Evolutionary conservation across 2,113 vertebrate genomes (phyloP).

Genomic region (Nycticebus coucang): DNA sequence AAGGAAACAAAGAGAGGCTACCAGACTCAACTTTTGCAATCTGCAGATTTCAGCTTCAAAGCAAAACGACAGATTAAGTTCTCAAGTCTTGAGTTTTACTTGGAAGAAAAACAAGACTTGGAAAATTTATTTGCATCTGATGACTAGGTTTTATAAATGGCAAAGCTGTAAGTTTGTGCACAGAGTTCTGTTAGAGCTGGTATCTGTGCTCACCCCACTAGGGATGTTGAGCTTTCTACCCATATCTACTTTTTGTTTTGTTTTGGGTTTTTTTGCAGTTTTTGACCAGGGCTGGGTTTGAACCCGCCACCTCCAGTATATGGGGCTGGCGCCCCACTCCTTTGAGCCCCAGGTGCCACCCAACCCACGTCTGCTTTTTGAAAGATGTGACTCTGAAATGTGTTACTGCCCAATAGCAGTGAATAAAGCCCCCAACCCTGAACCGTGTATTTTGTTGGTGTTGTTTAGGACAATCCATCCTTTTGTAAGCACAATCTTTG

Average conservation of each 20-base stretch:
- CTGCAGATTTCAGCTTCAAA: constrained; percentile 68
- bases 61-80: constrained; percentile 63
- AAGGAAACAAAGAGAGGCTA: constrained; percentile 50
- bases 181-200: constrained; percentile 55
- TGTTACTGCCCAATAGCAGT: neutral
- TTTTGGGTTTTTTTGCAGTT: no score
- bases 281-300: no score
- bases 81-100: constrained; percentile 62
- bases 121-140: constrained; percentile 57
- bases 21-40: constrained; percentile 41
- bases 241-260: neutral
- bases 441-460: neutral
- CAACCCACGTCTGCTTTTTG: neutral
- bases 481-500: neutral
- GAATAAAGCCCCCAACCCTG: neutral
- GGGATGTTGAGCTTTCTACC: neutral
- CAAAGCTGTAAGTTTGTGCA: constrained; percentile 21
- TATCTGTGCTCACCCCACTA: constrained; percentile 39
- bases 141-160: constrained; percentile 68
- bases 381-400: neutral
- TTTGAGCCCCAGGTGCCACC: no score
- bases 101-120: constrained; percentile 69
- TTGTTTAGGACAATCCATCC: neutral
- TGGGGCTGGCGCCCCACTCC: no score
- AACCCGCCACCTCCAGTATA: no score